Percentiles rank a stretch among this genome's conserved stretches.
phyloP scores from a whole-genome alignment of 2,113 vertebrate species.

The Gorsachius goisagi region DNA sequence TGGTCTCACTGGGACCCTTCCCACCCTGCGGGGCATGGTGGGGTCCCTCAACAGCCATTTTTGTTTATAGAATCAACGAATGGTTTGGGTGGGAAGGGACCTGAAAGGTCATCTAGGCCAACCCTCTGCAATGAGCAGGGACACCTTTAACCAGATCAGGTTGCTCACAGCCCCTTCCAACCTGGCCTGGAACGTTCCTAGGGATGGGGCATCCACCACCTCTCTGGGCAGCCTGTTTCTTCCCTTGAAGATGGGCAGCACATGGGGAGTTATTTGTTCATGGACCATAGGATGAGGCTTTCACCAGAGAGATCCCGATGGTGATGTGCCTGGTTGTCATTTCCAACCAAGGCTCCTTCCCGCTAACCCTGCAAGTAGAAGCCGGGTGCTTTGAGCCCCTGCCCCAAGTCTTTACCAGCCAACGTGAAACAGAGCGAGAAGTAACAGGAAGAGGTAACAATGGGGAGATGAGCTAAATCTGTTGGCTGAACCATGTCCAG shows the following conservation, averaged over 20 bases:
- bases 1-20: not conserved
- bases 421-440: not conserved
- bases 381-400: rapidly evolving
- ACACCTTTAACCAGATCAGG: rapidly evolving
- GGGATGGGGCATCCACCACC: rapidly evolving
- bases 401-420: not conserved
- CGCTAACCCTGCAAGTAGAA: rapidly evolving
- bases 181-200: rapidly evolving
- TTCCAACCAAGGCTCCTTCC: not conserved
- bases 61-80: rapidly evolving
- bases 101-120: rapidly evolving
- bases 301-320: not conserved
- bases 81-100: not conserved
- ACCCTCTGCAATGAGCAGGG: rapidly evolving
- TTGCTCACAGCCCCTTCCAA: rapidly evolving
- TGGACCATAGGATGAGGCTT: rapidly evolving
- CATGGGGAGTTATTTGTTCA: rapidly evolving
- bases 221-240: not conserved
- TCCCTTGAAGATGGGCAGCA: not conserved
- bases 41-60: no score
- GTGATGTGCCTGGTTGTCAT: not conserved
- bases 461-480: not conserved
- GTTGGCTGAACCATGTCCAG: not conserved
- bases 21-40: not conserved
- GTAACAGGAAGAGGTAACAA: not conserved